A percentile compares a stretch with the other conserved stretches of the same genome.
These are phyloP conservation scores for Yponomeuta sedellus DNA, from an alignment of 2,888 invertebrate genomes.

Conservation along the genomic window DNA sequence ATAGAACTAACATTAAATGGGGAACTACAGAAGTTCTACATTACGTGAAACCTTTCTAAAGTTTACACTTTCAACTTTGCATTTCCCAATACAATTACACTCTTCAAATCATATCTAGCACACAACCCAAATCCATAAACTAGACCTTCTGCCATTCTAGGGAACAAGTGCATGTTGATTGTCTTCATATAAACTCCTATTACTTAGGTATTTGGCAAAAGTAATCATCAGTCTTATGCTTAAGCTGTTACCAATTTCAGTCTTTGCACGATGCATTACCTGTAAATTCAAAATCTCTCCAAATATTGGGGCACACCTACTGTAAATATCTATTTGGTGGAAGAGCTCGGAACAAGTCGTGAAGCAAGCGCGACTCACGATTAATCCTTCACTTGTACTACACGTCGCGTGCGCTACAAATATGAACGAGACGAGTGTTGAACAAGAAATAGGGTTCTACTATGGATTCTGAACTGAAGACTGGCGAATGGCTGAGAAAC, in stretches of 20 bases:
- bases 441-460: not conserved
- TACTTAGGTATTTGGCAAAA: too few species aligned
- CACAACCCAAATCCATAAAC: too few species aligned
- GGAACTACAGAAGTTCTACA: not conserved
- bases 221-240: too few species aligned
- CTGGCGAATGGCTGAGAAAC: not conserved
- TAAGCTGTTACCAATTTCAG: too few species aligned
- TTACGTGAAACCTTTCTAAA: not conserved
- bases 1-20: not conserved
- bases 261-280: too few species aligned
- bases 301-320: not conserved
- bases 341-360: not conserved
- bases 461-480: not conserved
- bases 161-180: too few species aligned
- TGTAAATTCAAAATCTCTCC: too few species aligned
- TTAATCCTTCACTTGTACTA: slow-evolving; percentile 6
- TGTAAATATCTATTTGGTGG: not conserved
- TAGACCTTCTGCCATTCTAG: too few species aligned
- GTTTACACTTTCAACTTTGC: too few species aligned
- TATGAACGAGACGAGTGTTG: not conserved
- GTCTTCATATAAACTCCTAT: too few species aligned
- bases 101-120: too few species aligned
- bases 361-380: slow-evolving; percentile 6
- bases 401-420: slow-evolving; percentile 1
- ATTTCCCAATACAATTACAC: too few species aligned